Evolutionary conservation across 2,113 vertebrate genomes (phyloP), one percentile per base, ranked within the genome.

Genomic region (Ailuropoda melanoleuca): DNA sequence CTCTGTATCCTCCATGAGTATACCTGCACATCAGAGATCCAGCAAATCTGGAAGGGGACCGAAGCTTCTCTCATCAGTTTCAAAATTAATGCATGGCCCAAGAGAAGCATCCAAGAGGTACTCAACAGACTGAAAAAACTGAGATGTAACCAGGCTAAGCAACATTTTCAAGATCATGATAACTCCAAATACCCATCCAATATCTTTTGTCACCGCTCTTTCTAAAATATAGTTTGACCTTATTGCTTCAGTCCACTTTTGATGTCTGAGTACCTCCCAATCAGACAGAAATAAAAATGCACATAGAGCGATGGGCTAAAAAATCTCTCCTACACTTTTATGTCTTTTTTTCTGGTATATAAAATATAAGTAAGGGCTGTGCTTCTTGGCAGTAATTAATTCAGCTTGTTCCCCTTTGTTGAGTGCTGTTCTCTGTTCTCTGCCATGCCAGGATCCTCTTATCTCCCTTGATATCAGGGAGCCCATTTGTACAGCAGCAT

Each of bases 401-500:
- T 0, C 2, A 29, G 1, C 31, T 81, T 77, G 24, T 0, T 70
- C 60, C 48, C 92, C 53, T 50, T 7, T 60, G 12, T 14, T n/a
- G 21, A n/a, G 0, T 77, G 37, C 11, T 43, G 8, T 29, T 34
- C 0, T 39, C 66, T 55, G n/a, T 6, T 10, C 17, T 81, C 26
- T 29, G 37, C 31, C 8, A 11, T 50, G 14, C 21, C 12, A 50
- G 39, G 46, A 58, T 9, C 1, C 4, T 4, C 3, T 6, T 53
- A 34, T 23, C 11, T 29, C 48, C 26, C 3, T 39, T 43, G 6
- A 56, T 8, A 8, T 4, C 26, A 37, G 6, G 7, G 31, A 39
- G 23, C 31, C 3, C 2, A 31, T 3, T 4, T 50, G 3, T 39
- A 19, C 3, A 50, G 31, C 0, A 21, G 26, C 6, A 10, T 39